Conservation (phyloP, 2,888 invertebrate genomes). For the Galerucella calmariensis region DNA sequence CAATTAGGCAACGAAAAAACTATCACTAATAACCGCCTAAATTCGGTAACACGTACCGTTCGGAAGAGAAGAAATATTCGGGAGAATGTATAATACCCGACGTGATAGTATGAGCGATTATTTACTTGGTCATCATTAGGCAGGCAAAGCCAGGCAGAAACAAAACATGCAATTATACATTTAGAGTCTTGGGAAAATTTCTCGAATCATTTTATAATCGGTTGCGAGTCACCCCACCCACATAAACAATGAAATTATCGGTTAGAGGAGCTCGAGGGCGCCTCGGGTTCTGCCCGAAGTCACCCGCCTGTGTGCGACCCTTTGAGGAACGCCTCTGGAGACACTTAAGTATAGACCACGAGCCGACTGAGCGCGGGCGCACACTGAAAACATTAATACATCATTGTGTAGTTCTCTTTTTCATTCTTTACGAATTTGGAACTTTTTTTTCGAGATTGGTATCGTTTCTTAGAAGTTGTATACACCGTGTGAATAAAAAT, state of each 20-base stretch:
- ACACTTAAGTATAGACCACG: conserved; percentile 62
- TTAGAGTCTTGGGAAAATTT: conserved; percentile 56
- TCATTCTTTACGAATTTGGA: conserved; percentile 41
- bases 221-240: conserved; percentile 59
- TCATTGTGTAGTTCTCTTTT: conserved; percentile 46
- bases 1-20: conserved; percentile 6
- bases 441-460: conserved; percentile 39
- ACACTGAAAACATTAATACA: conserved; percentile 49
- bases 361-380: conserved; percentile 48
- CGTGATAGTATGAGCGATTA: conserved; percentile 42
- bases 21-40: conserved; percentile 11
- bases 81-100: conserved; percentile 18
- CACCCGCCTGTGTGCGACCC: conserved; percentile 61
- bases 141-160: conserved; percentile 30
- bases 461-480: conserved; percentile 41
- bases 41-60: conserved; percentile 10
- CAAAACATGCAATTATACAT: conserved; percentile 56
- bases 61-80: conserved; percentile 21
- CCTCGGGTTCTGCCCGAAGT: conserved; percentile 61
- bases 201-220: conserved; percentile 56
- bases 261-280: conserved; percentile 58
- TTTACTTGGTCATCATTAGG: conserved; percentile 41
- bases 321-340: conserved; percentile 61
- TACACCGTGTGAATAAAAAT: conserved; percentile 37
- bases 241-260: conserved; percentile 62